Conservation (phyloP, 2,888 invertebrate species). For the Corbicula japonica region DNA sequence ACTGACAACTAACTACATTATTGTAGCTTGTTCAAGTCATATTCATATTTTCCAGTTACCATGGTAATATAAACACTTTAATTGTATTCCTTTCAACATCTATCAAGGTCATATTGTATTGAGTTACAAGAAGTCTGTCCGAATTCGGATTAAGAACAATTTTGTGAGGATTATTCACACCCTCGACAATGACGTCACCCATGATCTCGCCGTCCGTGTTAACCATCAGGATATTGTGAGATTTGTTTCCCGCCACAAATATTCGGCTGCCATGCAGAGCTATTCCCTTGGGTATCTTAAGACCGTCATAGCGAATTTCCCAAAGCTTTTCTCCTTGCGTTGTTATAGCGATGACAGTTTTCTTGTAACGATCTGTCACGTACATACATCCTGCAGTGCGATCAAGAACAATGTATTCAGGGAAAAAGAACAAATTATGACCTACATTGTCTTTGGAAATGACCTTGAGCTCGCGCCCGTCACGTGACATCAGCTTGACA, state of each 20-base stretch:
- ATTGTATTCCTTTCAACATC: constrained; percentile 69
- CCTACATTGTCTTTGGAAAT: constrained; percentile 68
- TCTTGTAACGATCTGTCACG: constrained; percentile 70
- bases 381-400: constrained; percentile 64
- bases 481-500: constrained; percentile 72
- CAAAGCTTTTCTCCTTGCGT: constrained; percentile 70
- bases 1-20: no score
- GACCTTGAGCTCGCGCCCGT: constrained; percentile 69
- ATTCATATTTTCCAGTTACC: no score
- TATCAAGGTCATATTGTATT: constrained; percentile 67
- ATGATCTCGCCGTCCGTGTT: constrained; percentile 68
- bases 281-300: constrained; percentile 68
- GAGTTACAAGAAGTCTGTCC: constrained; percentile 63
- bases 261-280: constrained; percentile 68
- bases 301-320: constrained; percentile 65
- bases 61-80: constrained; percentile 66
- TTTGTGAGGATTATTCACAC: constrained; percentile 67
- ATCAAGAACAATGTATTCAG: constrained; percentile 69
- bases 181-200: constrained; percentile 67
- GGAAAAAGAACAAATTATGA: constrained; percentile 72
- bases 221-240: constrained; percentile 66
- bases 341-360: constrained; percentile 67
- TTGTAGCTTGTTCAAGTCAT: no score
- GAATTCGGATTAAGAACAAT: constrained; percentile 58
- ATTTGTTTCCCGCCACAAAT: constrained; percentile 69